Percentiles rank a stretch among this genome's conserved stretches.
Conservation (phyloP, 1,140 invertebrate genomes). For the Tetramorium simillimum region DNA sequence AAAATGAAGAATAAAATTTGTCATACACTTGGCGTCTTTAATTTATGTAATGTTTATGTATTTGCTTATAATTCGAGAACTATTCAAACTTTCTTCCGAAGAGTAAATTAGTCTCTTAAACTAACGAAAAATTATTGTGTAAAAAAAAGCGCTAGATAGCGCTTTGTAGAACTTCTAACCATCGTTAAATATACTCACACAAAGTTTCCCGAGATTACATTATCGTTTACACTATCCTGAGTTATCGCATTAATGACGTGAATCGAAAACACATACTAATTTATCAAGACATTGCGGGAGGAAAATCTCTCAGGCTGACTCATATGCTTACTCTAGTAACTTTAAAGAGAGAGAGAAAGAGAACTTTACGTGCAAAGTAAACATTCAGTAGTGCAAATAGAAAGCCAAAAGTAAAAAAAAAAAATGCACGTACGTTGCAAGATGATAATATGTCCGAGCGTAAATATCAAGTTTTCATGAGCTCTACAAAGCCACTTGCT, state of each 20-base stretch:
- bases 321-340: constrained; percentile 18
- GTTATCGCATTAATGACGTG: constrained; percentile 37
- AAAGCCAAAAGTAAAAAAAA: neutral
- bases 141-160: neutral
- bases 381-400: neutral
- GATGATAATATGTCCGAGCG: neutral
- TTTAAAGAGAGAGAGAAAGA: constrained; percentile 2
- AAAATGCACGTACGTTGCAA: neutral
- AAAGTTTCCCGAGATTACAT: constrained; percentile 10
- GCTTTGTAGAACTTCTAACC: neutral
- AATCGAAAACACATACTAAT: constrained; percentile 33
- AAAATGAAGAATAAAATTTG: neutral
- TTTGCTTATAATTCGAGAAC: neutral
- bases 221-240: neutral
- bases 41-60: neutral
- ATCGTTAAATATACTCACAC: neutral
- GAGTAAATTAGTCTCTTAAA: neutral
- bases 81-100: neutral
- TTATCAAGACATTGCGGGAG: constrained; percentile 10
- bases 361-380: constrained; percentile 30
- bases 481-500: neutral
- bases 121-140: neutral
- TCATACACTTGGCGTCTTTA: neutral
- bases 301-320: constrained; percentile 21
- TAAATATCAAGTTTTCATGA: constrained; percentile 13